Percentiles rank a stretch among this genome's conserved stretches.
phyloP scores from a whole-genome alignment of 1,140 invertebrate genomes.

The Sitodiplosis mosellana region DNA sequence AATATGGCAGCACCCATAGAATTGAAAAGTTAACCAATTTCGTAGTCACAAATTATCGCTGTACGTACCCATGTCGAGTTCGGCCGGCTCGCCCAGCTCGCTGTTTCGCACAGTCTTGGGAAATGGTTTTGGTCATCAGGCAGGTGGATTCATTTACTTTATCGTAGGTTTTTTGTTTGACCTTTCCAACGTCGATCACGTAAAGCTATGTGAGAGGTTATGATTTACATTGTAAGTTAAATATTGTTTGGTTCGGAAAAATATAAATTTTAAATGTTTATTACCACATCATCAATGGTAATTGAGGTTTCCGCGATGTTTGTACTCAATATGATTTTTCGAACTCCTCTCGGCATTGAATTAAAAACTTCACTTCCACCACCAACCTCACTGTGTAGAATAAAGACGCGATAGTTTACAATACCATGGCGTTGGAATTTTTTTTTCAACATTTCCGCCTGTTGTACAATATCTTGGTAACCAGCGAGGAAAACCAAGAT shows the following conservation, averaged over 20 bases:
- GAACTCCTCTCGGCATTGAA: constrained; percentile 32
- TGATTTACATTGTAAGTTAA: constrained; percentile 20
- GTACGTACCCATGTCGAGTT: constrained; percentile 54
- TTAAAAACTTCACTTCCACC: constrained; percentile 69
- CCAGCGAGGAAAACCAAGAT: no score
- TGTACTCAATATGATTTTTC: constrained; percentile 82
- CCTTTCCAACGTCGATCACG: constrained; percentile 80
- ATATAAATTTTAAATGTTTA: no score
- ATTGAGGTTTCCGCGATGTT: constrained; percentile 94
- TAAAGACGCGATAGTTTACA: constrained; percentile 31
- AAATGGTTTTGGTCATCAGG: constrained; percentile 55
- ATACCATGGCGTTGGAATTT: no score
- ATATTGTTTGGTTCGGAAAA: no score
- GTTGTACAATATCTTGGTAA: constrained; percentile 48
- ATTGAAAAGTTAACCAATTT: no score
- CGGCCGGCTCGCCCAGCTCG: constrained; percentile 69
- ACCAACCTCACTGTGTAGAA: constrained; percentile 59
- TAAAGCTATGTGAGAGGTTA: constrained; percentile 86
- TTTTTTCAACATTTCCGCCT: constrained; percentile 45
- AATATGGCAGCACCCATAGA: no score
- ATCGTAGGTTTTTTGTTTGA: constrained; percentile 72
- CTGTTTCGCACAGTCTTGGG: constrained; percentile 56
- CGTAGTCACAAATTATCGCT: no score
- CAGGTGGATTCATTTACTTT: constrained; percentile 44
- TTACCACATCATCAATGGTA: constrained; percentile 70